Base-by-base conservation (phyloP, 2,888 invertebrate genomes). In the Phengaris alcon region DNA sequence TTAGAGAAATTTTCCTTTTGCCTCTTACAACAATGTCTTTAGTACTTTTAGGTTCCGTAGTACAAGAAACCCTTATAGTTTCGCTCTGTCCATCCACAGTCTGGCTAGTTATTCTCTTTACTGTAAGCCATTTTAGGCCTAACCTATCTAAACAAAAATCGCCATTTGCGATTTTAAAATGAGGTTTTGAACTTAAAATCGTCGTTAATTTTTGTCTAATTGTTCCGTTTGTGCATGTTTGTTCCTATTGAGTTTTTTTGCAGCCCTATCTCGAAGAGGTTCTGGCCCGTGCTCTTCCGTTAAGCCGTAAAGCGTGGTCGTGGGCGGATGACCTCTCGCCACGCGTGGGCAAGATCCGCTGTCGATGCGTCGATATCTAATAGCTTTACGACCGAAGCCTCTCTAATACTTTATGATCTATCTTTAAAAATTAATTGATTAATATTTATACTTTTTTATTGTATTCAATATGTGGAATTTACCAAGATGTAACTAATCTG, bases 271-370 rank as follows among this genome's bases (percentile, higher is more conserved):
- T 15, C 51, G 70, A 70, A 70, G 70, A 70, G 70, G 48, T 64
- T 64, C 15, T 70, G 70, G 70, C 70, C 70, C 70, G 70, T 70
- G 70, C 70, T 51, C 70, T 70, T 70, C 70, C 70, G 70, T 70
- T 70, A 70, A 70, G 70, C 70, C 70, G 64, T 64, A 64, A 59
- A 64, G 12, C 64, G 64, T 52, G 68, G 35, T 68, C 68, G 83
- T 82, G 87, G 90, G 90, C 82, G 86, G 79, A 79, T 90, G 91
- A 91, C 91, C 92, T 90, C 89, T 89, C 84, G 87, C 80, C 88
- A 84, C 84, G 90, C 88, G 91, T 90, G 86, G 92, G 91, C 83
- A 80, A 83, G 35, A 89, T 90, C 89, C 89, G 90, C 89, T 78
- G 75, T 76, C 78, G 77, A 80, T 78, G 79, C 75, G 69, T 73